phyloP scores from a whole-genome alignment of 1,140 invertebrate genomes.

The Battus philenor region DNA sequence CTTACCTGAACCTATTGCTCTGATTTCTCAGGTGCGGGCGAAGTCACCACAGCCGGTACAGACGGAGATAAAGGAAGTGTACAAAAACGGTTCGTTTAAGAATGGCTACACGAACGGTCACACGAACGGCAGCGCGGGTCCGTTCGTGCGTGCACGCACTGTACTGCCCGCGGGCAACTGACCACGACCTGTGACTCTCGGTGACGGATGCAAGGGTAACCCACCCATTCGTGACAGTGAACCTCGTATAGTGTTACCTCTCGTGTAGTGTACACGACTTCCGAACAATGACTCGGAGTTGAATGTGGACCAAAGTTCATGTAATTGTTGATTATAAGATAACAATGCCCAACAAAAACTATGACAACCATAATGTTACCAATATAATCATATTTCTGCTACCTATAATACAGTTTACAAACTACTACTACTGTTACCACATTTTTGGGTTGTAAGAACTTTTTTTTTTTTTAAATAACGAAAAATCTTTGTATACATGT shows the following conservation, averaged over 20 bases:
- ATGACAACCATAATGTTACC: no score
- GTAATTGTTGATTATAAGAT: slow-evolving; percentile 6
- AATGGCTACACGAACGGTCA: slow-evolving; percentile 63
- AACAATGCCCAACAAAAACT: no score
- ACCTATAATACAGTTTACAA: no score
- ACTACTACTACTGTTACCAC: no score
- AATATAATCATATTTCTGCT: no score
- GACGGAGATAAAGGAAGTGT: slow-evolving; percentile 39
- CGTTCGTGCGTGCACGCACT: slow-evolving; percentile 45
- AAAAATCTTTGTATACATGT: no score
- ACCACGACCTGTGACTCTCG: no score
- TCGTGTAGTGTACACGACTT: background rate
- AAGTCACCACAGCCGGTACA: slow-evolving; percentile 36
- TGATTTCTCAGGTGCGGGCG: slow-evolving; percentile 37
- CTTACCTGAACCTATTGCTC: no score
- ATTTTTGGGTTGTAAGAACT: no score
- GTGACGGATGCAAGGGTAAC: background rate
- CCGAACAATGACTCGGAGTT: background rate
- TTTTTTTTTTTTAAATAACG: no score
- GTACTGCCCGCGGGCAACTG: slow-evolving; percentile 66
- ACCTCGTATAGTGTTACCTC: slow-evolving; percentile 10
- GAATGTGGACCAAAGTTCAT: slow-evolving; percentile 14
- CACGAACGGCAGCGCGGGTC: slow-evolving; percentile 32
- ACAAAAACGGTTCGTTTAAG: slow-evolving; percentile 55
- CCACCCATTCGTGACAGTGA: background rate